phyloP scores from a whole-genome alignment of 2,113 vertebrate genomes.

The Pao palembangensis region DNA sequence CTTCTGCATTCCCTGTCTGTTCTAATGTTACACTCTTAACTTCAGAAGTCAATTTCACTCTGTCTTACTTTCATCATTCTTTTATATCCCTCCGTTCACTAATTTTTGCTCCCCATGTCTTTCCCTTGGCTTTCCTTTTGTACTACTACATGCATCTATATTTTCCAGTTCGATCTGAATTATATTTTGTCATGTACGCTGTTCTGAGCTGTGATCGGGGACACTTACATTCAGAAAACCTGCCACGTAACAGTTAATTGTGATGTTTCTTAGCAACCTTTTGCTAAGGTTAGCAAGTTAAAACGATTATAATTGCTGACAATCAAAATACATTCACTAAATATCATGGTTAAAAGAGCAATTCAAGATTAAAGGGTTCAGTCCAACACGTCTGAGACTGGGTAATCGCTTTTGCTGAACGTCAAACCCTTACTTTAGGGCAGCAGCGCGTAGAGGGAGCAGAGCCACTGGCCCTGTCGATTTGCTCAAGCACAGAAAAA shows the following conservation, averaged over 20 bases:
- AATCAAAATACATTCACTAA: no score
- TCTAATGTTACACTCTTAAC: slow-evolving; percentile 34
- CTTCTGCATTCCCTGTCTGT: slow-evolving; percentile 40
- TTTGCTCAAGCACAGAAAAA: no score
- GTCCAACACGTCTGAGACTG: no score
- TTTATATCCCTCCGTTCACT: slow-evolving; percentile 45
- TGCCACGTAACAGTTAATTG: neutral
- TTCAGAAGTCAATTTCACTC: slow-evolving; percentile 61
- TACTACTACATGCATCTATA: slow-evolving; percentile 24
- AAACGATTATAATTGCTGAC: no score
- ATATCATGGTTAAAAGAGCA: no score
- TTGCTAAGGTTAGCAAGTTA: no score
- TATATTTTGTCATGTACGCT: slow-evolving; percentile 2
- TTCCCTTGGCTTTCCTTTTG: slow-evolving; percentile 14
- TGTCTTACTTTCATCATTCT: slow-evolving; percentile 54
- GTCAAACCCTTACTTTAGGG: no score
- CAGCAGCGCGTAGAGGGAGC: no score
- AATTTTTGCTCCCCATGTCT: slow-evolving; percentile 29
- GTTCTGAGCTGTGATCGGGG: slow-evolving; percentile 1
- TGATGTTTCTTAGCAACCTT: no score
- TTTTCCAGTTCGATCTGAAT: slow-evolving; percentile 16
- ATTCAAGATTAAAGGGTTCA: neutral
- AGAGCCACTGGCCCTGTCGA: no score
- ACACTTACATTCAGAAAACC: slow-evolving; percentile 1
- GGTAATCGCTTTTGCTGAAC: no score